phyloP scores from a whole-genome alignment of 1,140 invertebrate genomes.

The Zaprionus ghesquierei region DNA sequence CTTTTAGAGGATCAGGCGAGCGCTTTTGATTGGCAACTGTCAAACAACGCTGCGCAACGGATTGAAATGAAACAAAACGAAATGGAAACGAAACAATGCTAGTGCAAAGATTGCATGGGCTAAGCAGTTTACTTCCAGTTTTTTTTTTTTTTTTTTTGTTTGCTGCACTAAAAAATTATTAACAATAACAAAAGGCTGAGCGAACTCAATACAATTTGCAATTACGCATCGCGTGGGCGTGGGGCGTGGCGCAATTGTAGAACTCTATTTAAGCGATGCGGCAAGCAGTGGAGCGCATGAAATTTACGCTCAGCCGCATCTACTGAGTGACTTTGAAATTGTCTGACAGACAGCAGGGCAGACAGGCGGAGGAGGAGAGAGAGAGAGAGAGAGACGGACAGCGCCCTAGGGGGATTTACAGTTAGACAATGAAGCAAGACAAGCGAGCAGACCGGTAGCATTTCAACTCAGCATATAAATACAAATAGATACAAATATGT shows the following conservation, averaged over 20 bases:
- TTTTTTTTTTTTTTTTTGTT: too few relatives aligned
- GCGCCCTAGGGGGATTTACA: constrained; percentile 43
- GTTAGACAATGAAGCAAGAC: constrained; percentile 52
- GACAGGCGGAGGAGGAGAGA: too few relatives aligned
- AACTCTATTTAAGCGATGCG: constrained; percentile 53
- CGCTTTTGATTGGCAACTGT: constrained; percentile 26
- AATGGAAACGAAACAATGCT: not conserved
- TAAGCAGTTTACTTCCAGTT: not conserved
- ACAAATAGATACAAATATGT: constrained; percentile 63
- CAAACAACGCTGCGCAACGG: constrained; percentile 16
- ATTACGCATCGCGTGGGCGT: constrained; percentile 3
- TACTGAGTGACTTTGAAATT: constrained; percentile 59
- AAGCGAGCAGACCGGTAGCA: constrained; percentile 26
- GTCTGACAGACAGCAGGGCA: constrained; percentile 32
- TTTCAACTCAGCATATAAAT: constrained; percentile 52
- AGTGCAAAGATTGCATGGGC: constrained; percentile 20
- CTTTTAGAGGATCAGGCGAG: constrained; percentile 17
- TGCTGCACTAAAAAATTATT: constrained; percentile 70
- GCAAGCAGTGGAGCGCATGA: constrained; percentile 59
- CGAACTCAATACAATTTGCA: constrained; percentile 36
- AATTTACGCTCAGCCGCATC: constrained; percentile 73
- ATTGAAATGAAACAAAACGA: not conserved
- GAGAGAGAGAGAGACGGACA: too few relatives aligned
- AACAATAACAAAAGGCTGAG: constrained; percentile 66
- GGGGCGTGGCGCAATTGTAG: constrained; percentile 30